These are phyloP conservation scores for Synanthedon myopaeformis DNA, from an alignment of 2,888 invertebrate genomes.

Conservation along the genomic window DNA sequence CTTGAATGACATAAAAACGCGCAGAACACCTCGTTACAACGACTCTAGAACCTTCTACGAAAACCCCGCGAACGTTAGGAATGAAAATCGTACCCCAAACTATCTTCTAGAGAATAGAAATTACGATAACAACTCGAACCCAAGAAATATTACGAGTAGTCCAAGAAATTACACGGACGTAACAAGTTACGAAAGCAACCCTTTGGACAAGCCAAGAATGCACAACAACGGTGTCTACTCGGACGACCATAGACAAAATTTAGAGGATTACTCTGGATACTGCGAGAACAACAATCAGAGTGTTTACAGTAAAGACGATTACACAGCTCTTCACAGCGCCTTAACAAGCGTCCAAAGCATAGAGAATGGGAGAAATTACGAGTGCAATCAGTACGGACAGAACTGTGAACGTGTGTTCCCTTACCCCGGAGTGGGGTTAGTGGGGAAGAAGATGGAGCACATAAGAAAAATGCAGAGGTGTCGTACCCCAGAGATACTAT, in stretches of 20 bases:
- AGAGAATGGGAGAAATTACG: constrained; percentile 39
- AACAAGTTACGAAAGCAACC: constrained; percentile 29
- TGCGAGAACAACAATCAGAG: constrained; percentile 30
- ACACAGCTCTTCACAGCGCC: constrained; percentile 37
- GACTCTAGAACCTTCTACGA: constrained; percentile 50
- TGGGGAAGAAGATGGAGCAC: constrained; percentile 61
- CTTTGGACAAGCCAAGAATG: constrained; percentile 25
- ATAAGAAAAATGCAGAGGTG: constrained; percentile 61
- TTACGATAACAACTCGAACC: constrained; percentile 34
- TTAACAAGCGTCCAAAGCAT: constrained; percentile 37
- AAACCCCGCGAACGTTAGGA: constrained; percentile 38
- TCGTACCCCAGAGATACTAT: constrained; percentile 81
- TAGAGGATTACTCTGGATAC: constrained; percentile 38
- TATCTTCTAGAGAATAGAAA: constrained; percentile 15
- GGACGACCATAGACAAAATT: constrained; percentile 32
- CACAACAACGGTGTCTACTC: constrained; percentile 35
- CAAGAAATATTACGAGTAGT: constrained; percentile 46
- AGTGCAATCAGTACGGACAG: constrained; percentile 39
- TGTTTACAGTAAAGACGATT: constrained; percentile 39
- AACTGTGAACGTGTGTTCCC: constrained; percentile 48
- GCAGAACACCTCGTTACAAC: constrained; percentile 33
- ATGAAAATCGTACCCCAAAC: constrained; percentile 28
- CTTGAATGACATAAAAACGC: constrained; percentile 22
- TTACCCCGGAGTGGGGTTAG: constrained; percentile 48
- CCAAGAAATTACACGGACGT: constrained; percentile 41